Evolutionary conservation across 1,140 invertebrate species (phyloP), one percentile per base, ranked within the genome.

Genomic region (Saccostrea glomerata): DNA sequence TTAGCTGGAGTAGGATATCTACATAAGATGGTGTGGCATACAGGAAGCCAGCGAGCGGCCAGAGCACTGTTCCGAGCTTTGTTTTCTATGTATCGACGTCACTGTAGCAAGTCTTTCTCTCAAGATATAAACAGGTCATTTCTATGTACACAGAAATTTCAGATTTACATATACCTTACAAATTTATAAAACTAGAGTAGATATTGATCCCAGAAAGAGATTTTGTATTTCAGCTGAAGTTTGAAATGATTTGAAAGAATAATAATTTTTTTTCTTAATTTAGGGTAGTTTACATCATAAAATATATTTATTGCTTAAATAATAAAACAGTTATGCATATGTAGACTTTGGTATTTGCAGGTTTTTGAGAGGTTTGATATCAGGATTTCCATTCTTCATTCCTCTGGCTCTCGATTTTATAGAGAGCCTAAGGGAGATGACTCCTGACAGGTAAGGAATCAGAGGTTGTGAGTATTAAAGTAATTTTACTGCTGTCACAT

Each of bases 381-480:
- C 91, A 40, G 91, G 91, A 73, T 92, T 91, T 89, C 91, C 92
- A 9, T 89, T 92, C 56, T 92, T 93, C 56, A 92, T 92, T 87
- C 92, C 92, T 36, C 90, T 92, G 58, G 91, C 92, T 47, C 87
- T 93, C 66, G 91, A 93, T 88, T 93, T 93, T 63, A 88, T 92
- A 36, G 88, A 91, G 54, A 90, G 91, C 88, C 47, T 92, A 30
- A 92, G 89, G 58, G 89, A 89, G 36, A 88, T 83, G 12, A 89
- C 85, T n/a, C 73, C 88, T 58, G 90, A 93, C 85, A 92, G 91
- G 92, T 93, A 87, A 58, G 47, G 36, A 12, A 83, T 47, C n/a
- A 25, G 47, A 47, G 47, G 5, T 47, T 47, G 5, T 47, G 47
- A 47, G 47, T 47, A 47, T 9, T 47, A 47, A 47, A 47, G 47